phyloP scores from a whole-genome alignment of 2,888 invertebrate species.

The Pristionchus japonicus region DNA sequence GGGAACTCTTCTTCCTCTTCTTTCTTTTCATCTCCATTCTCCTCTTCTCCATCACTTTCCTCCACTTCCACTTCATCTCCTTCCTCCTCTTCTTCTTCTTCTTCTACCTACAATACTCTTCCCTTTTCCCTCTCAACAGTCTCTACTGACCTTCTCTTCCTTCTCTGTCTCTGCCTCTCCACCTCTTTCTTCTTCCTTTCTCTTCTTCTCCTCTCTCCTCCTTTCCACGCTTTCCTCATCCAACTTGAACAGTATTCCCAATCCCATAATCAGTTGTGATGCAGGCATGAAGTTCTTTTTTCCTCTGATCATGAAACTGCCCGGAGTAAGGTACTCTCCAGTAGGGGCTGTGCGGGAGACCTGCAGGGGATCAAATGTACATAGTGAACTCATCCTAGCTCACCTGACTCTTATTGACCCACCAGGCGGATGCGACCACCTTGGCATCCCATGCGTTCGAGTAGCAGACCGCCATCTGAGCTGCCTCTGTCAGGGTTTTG shows the following conservation, averaged over 20 bases:
- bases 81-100: slow-evolving; percentile 66
- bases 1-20: slow-evolving; percentile 75
- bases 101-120: not conserved
- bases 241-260: slow-evolving; percentile 91
- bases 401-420: slow-evolving; percentile 91
- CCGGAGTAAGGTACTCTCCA: slow-evolving; percentile 95
- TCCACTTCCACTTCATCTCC: slow-evolving; percentile 71
- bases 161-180: slow-evolving; percentile 75
- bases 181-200: slow-evolving; percentile 29
- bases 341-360: slow-evolving; percentile 97
- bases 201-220: slow-evolving; percentile 60
- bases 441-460: slow-evolving; percentile 99
- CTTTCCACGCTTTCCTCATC: slow-evolving; percentile 90
- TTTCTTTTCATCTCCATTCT: slow-evolving; percentile 64
- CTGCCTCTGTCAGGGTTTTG: slow-evolving; percentile 94
- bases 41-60: slow-evolving; percentile 76
- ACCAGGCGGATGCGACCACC: slow-evolving; percentile 94
- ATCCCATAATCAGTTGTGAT: slow-evolving; percentile 89
- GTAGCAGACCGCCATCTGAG: slow-evolving; percentile 90
- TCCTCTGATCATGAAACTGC: slow-evolving; percentile 94
- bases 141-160: slow-evolving; percentile 49
- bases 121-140: not conserved
- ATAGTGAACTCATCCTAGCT: not conserved
- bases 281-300: slow-evolving; percentile 97
- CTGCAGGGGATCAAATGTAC: slow-evolving; percentile 59